phyloP scores from a whole-genome alignment of 2,113 vertebrate genomes.

The Pelecanoides urinatrix region DNA sequence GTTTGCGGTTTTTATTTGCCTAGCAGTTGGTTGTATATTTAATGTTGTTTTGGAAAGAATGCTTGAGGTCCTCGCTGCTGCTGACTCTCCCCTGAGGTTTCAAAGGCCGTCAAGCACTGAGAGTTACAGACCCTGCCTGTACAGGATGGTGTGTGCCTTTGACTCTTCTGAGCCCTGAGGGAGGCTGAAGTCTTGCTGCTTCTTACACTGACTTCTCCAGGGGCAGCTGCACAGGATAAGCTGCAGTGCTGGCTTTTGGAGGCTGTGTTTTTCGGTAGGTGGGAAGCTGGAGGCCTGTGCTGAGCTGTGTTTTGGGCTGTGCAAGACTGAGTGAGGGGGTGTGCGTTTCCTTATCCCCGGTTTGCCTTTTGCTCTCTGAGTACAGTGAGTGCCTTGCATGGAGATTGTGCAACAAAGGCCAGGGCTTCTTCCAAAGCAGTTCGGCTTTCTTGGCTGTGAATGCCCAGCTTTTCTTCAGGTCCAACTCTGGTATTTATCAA shows the following conservation, averaged over 20 bases:
- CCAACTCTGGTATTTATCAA: slow-evolving; percentile 6
- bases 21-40: background rate
- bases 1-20: background rate
- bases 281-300: background rate
- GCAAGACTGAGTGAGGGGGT: background rate
- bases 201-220: fast-evolving
- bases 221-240: background rate
- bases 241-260: background rate
- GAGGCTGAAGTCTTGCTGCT: background rate
- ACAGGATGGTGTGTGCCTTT: background rate
- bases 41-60: background rate
- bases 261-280: background rate
- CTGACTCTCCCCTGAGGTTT: background rate
- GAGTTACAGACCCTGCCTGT: background rate
- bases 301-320: background rate
- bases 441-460: slow-evolving; percentile 11
- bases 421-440: background rate
- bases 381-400: background rate
- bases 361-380: background rate
- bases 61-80: background rate
- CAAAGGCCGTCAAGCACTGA: fast-evolving
- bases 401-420: slow-evolving; percentile 1
- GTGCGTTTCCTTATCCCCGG: background rate
- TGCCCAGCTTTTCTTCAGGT: slow-evolving; percentile 6
- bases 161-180: fast-evolving